Evolutionary conservation across 23 tunicate genomes (phyloP).

Genomic region (Ciona savignyi): DNA sequence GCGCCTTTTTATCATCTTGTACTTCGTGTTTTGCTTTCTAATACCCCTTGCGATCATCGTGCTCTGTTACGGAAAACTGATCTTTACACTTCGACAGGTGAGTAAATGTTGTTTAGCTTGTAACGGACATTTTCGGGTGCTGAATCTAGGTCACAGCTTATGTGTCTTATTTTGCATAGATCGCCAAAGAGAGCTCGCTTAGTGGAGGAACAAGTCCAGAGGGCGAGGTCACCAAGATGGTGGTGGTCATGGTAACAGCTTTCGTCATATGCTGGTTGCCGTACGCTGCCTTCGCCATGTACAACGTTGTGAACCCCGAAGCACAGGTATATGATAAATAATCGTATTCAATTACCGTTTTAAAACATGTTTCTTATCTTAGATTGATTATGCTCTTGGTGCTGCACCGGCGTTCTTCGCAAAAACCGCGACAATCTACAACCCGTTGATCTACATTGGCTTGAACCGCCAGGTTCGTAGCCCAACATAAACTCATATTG

Average conservation of each 20-base stretch:
- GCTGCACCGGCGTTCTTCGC: slow-evolving; percentile 85
- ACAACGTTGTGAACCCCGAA: slow-evolving; percentile 35
- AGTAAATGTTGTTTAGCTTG: background rate
- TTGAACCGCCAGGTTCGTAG: slow-evolving; percentile 55
- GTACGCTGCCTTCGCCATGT: slow-evolving; percentile 70
- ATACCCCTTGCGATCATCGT: slow-evolving; percentile 42
- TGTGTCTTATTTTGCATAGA: no score
- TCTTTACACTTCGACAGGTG: slow-evolving; percentile 56
- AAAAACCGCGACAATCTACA: slow-evolving; percentile 73
- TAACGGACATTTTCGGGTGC: background rate
- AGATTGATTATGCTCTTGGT: slow-evolving; percentile 53
- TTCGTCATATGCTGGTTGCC: slow-evolving; percentile 65
- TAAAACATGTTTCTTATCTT: no score
- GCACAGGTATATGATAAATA: slow-evolving; percentile 29
- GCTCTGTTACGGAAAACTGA: slow-evolving; percentile 59
- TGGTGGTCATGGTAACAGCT: slow-evolving; percentile 75
- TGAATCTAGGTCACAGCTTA: no score
- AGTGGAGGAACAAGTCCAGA: slow-evolving; percentile 60
- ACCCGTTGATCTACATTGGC: slow-evolving; percentile 70
- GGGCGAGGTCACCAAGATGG: slow-evolving; percentile 73
- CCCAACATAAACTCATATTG: background rate
- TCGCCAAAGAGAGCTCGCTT: slow-evolving; percentile 55
- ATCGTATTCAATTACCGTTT: no score
- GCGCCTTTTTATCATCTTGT: slow-evolving; percentile 42
- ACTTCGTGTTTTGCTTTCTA: slow-evolving; percentile 55